Percentiles rank a stretch among this genome's conserved stretches.
Conservation (phyloP, 2,797 vertebrate species). For the Dicrostonyx torquatus region DNA sequence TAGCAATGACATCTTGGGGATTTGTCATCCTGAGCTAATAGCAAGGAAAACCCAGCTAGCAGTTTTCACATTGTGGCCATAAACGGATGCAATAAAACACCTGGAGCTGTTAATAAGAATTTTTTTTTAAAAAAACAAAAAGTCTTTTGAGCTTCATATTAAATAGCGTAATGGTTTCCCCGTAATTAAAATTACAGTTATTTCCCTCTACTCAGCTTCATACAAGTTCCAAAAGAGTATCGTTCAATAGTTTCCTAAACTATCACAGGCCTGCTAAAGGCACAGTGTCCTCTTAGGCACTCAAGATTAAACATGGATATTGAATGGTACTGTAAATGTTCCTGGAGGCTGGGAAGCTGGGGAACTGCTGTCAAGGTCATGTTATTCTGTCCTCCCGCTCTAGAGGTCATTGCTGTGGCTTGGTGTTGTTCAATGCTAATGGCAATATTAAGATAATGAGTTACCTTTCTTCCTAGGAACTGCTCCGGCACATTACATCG, state of each 20-base stretch:
- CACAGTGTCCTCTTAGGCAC: neutral
- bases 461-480: neutral
- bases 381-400: neutral
- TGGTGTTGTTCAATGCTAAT: neutral
- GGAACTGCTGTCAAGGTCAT: fast-evolving
- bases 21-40: slow-evolving; percentile 28
- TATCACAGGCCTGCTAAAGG: neutral
- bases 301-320: too few species aligned
- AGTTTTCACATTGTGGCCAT: neutral
- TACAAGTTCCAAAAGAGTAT: neutral
- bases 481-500: neutral
- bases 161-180: neutral
- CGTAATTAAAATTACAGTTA: slow-evolving; percentile 39
- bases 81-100: neutral
- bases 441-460: neutral
- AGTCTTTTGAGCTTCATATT: neutral
- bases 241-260: neutral
- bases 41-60: neutral
- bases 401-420: neutral
- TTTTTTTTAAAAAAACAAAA: neutral
- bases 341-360: neutral
- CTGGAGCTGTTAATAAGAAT: slow-evolving; percentile 19
- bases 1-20: neutral
- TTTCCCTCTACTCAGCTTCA: neutral
- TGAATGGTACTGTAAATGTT: too few species aligned